Base-by-base conservation (phyloP, 2,797 vertebrate genomes). In the Margarornis squamiger region DNA sequence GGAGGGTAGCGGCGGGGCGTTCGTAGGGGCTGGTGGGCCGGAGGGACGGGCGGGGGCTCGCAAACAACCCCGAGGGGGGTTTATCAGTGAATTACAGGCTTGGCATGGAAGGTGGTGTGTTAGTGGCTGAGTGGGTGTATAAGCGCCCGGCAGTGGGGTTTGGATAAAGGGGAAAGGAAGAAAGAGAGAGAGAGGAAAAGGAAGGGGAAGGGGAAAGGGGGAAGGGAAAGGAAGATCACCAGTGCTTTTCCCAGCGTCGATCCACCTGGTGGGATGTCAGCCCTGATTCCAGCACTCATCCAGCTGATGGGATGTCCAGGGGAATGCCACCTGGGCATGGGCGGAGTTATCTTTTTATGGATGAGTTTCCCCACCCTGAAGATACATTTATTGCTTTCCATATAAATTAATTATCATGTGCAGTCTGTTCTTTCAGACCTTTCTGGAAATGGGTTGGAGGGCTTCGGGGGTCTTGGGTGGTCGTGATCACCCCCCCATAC, bases 401-500 rank as follows among this genome's bases (percentile, higher is more conserved):
- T 26, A 17, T 36, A 34, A 45, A 13, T 51, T 30, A 30, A 14
- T 65, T 65, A 39, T 39, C 16, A 19, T 26, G 26, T 9, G n/a
- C 43, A 16, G 38, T 34, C 24, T 7, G 3, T 10, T 38, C 41
- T 59, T 59, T 67, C 52, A 36, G 22, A 12, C 34, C 54, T 34
- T 58, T 65, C 38, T 45, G 24, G 45, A 77, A 65, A 27, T 19
- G 29, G 38, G 10, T 65, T 0, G 0, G 20, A 51, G 43, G 6
- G 38, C n/a, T 49, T n/a, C 10, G 49, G 1, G 13, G 6, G 6
- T 1, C 9, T 51, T 49, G 13, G 4, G n/a, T 22, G 43, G 17
- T 45, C 29, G 63, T 58, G 51, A 39, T 57, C 7, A n/a, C 7
- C 14, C 4, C 14, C 22, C 17, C 29, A 19, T 52, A 3, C 21